A percentile compares a stretch with the other conserved stretches of the same genome.
These are phyloP conservation scores for Coronaproctus castanopsis DNA, from an alignment of 2,888 invertebrate genomes.

Conservation along the genomic window DNA sequence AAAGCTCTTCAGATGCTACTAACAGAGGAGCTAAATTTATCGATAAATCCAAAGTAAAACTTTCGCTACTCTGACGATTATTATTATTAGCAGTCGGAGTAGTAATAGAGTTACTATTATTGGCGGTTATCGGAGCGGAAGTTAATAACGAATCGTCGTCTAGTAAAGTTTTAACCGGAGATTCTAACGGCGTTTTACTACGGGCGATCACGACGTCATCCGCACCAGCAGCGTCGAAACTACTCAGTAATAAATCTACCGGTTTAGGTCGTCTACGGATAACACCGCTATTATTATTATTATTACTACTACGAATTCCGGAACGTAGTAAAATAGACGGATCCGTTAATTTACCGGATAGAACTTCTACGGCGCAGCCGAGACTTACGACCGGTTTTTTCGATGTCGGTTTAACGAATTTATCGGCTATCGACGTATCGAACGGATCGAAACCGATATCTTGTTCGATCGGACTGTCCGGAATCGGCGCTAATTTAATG, in stretches of 20 bases:
- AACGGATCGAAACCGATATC: constrained; percentile 61
- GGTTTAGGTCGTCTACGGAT: constrained; percentile 28
- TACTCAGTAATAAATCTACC: constrained; percentile 43
- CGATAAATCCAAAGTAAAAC: neutral
- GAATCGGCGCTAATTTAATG: constrained; percentile 63
- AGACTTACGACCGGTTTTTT: constrained; percentile 48
- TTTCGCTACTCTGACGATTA: neutral
- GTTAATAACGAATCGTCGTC: constrained; percentile 39
- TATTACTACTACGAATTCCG: neutral
- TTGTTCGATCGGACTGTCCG: constrained; percentile 59
- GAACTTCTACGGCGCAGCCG: constrained; percentile 68
- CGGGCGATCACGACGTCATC: constrained; percentile 24
- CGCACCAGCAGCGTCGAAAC: constrained; percentile 31
- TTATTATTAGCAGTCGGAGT: neutral
- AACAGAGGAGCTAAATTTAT: constrained; percentile 9
- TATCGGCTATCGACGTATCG: constrained; percentile 71
- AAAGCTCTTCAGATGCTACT: neutral
- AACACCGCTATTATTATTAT: neutral
- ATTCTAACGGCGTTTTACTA: constrained; percentile 22
- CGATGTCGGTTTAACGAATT: constrained; percentile 53
- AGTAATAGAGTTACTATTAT: neutral
- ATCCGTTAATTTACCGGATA: constrained; percentile 62
- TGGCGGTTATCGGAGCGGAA: neutral
- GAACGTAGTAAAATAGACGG: constrained; percentile 29
- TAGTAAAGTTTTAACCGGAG: constrained; percentile 32